Percentiles rank a stretch among this genome's conserved stretches.
Conservation (phyloP, 2,113 vertebrate genomes). For the Oriolus oriolus region DNA sequence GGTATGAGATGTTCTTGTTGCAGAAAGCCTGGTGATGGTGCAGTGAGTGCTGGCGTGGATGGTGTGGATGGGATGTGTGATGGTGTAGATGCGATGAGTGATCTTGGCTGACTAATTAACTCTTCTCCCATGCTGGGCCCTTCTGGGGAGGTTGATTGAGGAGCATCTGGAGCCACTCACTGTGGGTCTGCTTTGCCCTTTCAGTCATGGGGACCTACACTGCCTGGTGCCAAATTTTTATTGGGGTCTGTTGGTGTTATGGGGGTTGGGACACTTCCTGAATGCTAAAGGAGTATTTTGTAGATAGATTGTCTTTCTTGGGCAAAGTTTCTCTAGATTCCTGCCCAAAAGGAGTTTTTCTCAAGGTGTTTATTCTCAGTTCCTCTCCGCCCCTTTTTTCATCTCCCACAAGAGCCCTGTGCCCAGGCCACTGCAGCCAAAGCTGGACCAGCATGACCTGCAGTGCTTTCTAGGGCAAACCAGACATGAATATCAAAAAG, state of each 20-base stretch:
- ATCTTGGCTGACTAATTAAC: not conserved
- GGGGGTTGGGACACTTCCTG: not conserved
- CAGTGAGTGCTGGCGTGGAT: not conserved
- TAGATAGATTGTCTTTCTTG: not conserved
- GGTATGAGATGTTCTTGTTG: slow-evolving; percentile 71
- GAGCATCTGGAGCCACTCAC: not conserved
- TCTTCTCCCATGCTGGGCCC: not conserved
- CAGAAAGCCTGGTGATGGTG: not conserved
- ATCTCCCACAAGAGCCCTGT: not conserved
- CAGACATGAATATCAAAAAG: not conserved
- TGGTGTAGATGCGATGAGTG: not conserved
- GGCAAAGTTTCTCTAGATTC: not conserved
- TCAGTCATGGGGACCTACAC: rapidly evolving
- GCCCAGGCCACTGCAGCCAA: not conserved
- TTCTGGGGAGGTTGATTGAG: not conserved
- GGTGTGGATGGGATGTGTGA: not conserved
- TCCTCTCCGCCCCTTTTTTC: not conserved
- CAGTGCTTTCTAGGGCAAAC: not conserved
- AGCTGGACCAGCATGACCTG: not conserved
- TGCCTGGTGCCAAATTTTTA: not conserved
- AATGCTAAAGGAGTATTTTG: not conserved
- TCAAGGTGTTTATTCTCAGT: not conserved
- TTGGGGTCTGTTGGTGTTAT: not conserved
- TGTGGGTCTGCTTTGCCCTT: not conserved
- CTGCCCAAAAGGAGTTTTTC: not conserved